Evolutionary conservation across 2,888 invertebrate genomes (phyloP), one percentile per base, ranked within the genome.

Genomic region (Helicoverpa assulta): DNA sequence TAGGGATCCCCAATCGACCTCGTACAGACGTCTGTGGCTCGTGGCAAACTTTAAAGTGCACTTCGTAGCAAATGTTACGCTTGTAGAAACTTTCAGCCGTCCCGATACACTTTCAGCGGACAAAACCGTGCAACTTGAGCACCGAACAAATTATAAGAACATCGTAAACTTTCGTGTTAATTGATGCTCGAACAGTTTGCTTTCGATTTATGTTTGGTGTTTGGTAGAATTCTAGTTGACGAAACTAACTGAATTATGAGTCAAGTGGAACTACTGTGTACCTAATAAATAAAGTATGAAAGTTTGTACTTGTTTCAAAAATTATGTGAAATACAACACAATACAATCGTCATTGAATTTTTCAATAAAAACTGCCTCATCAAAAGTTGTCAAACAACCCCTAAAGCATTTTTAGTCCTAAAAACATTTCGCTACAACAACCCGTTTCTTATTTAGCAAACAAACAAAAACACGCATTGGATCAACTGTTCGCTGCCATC

Each of bases 1-100:
- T 73, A 73, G 73, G 68, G 55, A 70, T 18, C 70, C 70, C 61
- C 37, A 69, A 69, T 74, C 73, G 78, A 73, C 77, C 77, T 76
- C 74, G 52, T 67, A 62, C 18, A 59, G 73, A 78, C 78, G 73
- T 83, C 76, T 80, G 80, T 60, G 82, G 72, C 80, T 78, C 78
- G 80, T 81, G 78, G 78, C 81, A 70, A 85, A 89, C 83, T 89
- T 88, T 87, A 87, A 89, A 89, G 85, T 88, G 87, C 86, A 86
- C 88, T 89, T 86, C 67, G 67, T 53, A 81, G 80, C 85, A 88
- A 88, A 87, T 86, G 89, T 88, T 86, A 85, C 85, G 76, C 62
- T 78, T 60, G 66, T 60, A 67, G 40, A 72, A 80, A 82, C 79
- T 85, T 82, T 68, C 64, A 75, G 58, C 74, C 57, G 70, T 63